These are phyloP conservation scores for Clarias gariepinus DNA, from an alignment of 2,113 vertebrate genomes.

Conservation along the genomic window DNA sequence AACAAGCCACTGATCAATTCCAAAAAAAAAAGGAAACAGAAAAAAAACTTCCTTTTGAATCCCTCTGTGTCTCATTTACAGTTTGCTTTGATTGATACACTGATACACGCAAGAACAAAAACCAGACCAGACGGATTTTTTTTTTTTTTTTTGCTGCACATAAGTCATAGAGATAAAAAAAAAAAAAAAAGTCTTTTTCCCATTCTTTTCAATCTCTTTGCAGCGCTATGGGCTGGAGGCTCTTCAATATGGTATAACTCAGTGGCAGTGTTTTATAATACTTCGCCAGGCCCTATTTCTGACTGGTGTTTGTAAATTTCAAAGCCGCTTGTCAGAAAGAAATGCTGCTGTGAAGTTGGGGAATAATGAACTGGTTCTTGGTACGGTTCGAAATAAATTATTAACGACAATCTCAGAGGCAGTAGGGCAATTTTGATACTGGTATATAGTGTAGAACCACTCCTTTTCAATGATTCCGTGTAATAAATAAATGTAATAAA, in stretches of 20 bases:
- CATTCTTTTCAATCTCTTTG: constrained; percentile 32
- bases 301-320: constrained; percentile 34
- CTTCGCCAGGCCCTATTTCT: constrained; percentile 42
- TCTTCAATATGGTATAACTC: constrained; percentile 63
- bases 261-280: constrained; percentile 34
- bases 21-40: constrained; percentile 26
- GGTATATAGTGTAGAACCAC: background rate
- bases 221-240: constrained; percentile 56
- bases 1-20: constrained; percentile 75
- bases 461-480: background rate
- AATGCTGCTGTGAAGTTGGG: constrained; percentile 13
- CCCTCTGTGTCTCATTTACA: constrained; percentile 76
- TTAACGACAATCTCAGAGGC: constrained; percentile 1
- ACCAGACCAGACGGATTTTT: constrained; percentile 32
- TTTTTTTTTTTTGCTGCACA: background rate
- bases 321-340: constrained; percentile 9
- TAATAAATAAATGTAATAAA: background rate
- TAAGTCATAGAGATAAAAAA: constrained; percentile 38
- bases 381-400: constrained; percentile 5
- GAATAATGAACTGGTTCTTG: constrained; percentile 17
- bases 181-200: constrained; percentile 48
- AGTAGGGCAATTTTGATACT: background rate
- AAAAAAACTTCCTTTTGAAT: constrained; percentile 60
- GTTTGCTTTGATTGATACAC: constrained; percentile 71
- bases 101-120: constrained; percentile 69